Percentiles rank a stretch among this genome's conserved stretches.
Evolutionary conservation across 2,797 vertebrate species (phyloP).

Genomic region (Falco rusticolus): DNA sequence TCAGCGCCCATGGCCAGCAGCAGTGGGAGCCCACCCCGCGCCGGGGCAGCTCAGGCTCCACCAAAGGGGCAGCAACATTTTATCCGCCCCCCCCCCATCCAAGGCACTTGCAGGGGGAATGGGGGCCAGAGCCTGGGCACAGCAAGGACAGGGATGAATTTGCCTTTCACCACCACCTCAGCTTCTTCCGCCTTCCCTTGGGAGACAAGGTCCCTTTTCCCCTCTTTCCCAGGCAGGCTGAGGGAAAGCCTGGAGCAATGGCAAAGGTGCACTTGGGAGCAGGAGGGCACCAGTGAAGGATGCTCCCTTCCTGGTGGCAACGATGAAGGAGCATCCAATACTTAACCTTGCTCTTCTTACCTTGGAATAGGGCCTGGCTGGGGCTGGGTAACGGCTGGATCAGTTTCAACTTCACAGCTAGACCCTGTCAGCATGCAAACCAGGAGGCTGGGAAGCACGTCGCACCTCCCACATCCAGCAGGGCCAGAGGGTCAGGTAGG

Average conservation of each 20-base stretch:
- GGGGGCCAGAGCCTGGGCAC: fast-evolving
- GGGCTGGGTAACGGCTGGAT: neutral
- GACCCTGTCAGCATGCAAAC: too few relatives aligned
- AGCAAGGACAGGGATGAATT: neutral
- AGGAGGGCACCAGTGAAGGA: neutral
- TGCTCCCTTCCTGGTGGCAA: neutral
- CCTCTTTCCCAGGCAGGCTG: neutral
- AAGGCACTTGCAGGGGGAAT: neutral
- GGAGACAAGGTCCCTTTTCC: neutral
- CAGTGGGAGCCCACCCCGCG: neutral
- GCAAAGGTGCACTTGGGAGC: neutral
- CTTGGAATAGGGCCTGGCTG: neutral
- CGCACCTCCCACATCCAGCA: neutral
- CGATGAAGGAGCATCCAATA: neutral
- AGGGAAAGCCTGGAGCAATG: neutral
- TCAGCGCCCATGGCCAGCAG: fast-evolving
- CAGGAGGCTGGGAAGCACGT: neutral
- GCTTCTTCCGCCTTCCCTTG: neutral
- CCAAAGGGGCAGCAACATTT: neutral
- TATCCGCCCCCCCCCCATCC: neutral
- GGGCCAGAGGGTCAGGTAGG: neutral
- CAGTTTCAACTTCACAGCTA: neutral
- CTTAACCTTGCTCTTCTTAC: neutral
- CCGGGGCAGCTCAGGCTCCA: neutral
- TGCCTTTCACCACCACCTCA: neutral